A percentile compares a stretch with the other conserved stretches of the same genome.
phyloP scores from a whole-genome alignment of 2,113 vertebrate species.

The Psammodynastes pulverulentus region DNA sequence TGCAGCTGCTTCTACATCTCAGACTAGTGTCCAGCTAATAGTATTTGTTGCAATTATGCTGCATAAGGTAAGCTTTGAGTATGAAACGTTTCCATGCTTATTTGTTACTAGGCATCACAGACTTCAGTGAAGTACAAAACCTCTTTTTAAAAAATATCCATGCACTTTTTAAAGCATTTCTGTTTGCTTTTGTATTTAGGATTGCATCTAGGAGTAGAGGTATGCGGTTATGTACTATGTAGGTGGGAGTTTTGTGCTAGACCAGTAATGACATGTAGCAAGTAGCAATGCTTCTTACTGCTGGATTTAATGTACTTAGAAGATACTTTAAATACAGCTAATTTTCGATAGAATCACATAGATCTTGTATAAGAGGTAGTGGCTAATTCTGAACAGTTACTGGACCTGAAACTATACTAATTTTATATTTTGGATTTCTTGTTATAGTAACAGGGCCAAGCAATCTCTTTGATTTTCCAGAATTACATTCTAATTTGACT shows the following conservation, averaged over 20 bases:
- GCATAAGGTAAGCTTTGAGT: slow-evolving; percentile 84
- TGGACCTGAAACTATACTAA: not conserved
- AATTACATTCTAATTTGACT: not conserved
- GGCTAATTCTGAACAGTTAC: not conserved
- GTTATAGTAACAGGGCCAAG: not conserved
- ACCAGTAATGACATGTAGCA: not conserved
- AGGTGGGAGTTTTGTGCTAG: not conserved
- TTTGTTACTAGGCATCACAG: not conserved
- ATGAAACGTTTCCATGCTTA: not conserved
- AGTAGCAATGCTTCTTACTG: not conserved
- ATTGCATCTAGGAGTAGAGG: not conserved
- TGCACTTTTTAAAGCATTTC: not conserved
- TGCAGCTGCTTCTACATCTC: slow-evolving; percentile 97
- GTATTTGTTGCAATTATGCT: slow-evolving; percentile 99
- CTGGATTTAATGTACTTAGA: not conserved
- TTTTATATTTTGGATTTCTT: not conserved
- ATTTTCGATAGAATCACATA: not conserved
- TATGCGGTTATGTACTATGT: not conserved
- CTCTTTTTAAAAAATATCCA: not conserved
- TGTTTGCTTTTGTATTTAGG: not conserved
- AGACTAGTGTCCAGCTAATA: slow-evolving; percentile 96
- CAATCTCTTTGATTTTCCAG: not conserved
- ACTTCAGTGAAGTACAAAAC: not conserved
- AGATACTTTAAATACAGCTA: not conserved
- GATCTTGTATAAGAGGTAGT: not conserved